phyloP scores from a whole-genome alignment of 2,113 vertebrate genomes.

The Rattus rattus region DNA sequence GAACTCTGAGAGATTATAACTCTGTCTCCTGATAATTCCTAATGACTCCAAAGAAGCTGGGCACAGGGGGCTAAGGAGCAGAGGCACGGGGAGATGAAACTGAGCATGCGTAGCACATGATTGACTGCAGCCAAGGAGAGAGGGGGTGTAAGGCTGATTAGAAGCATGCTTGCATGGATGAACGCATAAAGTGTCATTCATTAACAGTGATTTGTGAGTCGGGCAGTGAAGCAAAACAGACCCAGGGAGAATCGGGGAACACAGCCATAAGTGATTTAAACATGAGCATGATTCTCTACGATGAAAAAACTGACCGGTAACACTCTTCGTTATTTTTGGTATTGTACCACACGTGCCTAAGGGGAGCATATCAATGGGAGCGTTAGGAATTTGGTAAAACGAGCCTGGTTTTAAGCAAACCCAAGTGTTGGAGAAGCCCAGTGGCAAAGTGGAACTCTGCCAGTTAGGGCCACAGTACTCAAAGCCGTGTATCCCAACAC shows the following conservation, averaged over 20 bases:
- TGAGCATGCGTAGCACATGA: background rate
- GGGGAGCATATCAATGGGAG: background rate
- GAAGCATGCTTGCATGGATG: conserved; percentile 19
- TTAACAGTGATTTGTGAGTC: conserved; percentile 39
- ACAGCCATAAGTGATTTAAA: background rate
- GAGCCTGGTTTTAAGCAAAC: background rate
- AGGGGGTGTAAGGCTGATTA: background rate
- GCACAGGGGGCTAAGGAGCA: background rate
- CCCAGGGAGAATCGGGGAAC: background rate
- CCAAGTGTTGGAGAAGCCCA: background rate
- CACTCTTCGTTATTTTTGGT: background rate
- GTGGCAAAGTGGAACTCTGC: background rate
- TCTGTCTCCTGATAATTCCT: background rate
- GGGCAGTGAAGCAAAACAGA: background rate
- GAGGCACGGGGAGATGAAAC: background rate
- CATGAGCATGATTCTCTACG: background rate
- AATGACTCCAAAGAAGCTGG: background rate
- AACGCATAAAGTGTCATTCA: conserved; percentile 29
- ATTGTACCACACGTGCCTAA: background rate
- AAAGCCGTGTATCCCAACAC: background rate
- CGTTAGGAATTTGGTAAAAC: background rate
- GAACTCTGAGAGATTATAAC: background rate
- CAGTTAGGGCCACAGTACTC: conserved; percentile 13
- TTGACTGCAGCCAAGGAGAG: background rate
- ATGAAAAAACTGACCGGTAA: background rate